Evolutionary conservation across 2,888 invertebrate genomes (phyloP).

Genomic region (Cosmopolites sordidus): DNA sequence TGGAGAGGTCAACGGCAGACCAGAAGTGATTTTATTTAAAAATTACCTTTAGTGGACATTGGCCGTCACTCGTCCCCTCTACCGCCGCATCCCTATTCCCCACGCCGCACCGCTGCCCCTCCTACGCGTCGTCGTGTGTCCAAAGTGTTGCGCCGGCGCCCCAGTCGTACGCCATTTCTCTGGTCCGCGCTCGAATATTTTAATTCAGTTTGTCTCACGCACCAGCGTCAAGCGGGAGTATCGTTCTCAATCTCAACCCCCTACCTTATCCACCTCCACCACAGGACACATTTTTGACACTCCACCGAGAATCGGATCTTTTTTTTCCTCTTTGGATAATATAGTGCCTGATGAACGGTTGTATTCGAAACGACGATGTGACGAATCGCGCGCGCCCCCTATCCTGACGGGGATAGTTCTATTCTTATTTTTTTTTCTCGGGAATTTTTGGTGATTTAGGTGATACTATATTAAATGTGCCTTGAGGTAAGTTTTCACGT

Average conservation of each 20-base stretch:
- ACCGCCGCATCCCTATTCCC: slow-evolving; percentile 22
- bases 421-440: no score
- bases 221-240: slow-evolving; percentile 10
- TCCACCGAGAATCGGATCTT: no score
- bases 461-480: no score
- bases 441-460: no score
- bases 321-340: no score
- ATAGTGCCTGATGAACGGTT: no score
- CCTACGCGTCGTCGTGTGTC: background rate
- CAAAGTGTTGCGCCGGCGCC: slow-evolving; percentile 17
- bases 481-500: no score
- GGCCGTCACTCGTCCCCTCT: slow-evolving; percentile 30
- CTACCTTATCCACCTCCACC: no score
- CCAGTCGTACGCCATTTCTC: slow-evolving; percentile 21
- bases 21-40: slow-evolving; percentile 32
- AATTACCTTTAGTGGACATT: slow-evolving; percentile 39
- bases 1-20: slow-evolving; percentile 28
- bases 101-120: background rate
- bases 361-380: no score
- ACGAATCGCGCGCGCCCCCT: no score
- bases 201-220: slow-evolving; percentile 22
- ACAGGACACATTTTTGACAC: no score
- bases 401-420: no score
- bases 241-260: background rate
- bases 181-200: slow-evolving; percentile 18